Evolutionary conservation across 2,888 invertebrate genomes (phyloP).

Genomic region (Aleiodes leptofemur): DNA sequence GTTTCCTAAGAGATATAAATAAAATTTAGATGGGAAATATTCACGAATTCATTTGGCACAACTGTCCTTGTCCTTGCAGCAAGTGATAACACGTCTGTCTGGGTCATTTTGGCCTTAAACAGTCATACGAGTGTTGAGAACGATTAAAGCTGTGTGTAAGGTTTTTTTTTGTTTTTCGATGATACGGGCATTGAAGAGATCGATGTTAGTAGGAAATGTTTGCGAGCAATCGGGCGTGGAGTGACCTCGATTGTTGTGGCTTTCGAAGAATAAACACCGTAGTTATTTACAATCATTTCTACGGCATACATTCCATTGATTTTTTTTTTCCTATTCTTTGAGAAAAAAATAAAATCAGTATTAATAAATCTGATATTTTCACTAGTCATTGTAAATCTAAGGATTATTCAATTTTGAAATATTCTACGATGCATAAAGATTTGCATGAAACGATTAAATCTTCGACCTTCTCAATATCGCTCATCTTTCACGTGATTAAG

Average conservation of each 20-base stretch:
- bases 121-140: conserved; percentile 6
- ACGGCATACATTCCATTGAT: conserved; percentile 52
- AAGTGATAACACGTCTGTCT: conserved; percentile 21
- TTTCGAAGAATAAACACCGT: conserved; percentile 34
- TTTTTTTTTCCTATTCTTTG: neutral
- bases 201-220: conserved; percentile 36
- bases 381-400: neutral
- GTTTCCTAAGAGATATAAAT: neutral
- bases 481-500: neutral
- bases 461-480: neutral
- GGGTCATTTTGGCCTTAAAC: conserved; percentile 28
- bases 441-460: neutral
- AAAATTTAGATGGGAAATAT: neutral
- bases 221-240: conserved; percentile 32
- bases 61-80: conserved; percentile 27
- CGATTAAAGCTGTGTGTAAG: neutral
- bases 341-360: neutral
- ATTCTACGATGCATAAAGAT: neutral
- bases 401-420: neutral
- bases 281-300: conserved; percentile 51
- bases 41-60: neutral
- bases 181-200: conserved; percentile 29
- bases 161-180: neutral
- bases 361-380: conserved; percentile 10
- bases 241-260: conserved; percentile 28